Evolutionary conservation across 2,888 invertebrate species (phyloP).

Genomic region (Chironomus riparius): DNA sequence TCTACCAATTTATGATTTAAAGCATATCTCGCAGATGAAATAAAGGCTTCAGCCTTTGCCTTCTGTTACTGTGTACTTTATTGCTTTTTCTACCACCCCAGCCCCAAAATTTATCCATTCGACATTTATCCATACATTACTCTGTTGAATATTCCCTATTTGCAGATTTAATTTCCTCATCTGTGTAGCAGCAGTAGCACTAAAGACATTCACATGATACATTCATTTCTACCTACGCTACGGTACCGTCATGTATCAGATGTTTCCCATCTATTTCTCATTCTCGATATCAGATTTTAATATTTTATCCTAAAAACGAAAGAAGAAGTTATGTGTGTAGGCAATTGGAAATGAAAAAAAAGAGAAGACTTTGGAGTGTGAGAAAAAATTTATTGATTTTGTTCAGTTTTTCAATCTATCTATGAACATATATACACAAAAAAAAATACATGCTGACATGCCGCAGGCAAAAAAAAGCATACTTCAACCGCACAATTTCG

Average conservation of each 20-base stretch:
- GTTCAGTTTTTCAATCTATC: background rate
- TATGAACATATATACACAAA: background rate
- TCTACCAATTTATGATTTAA: slow-evolving; percentile 21
- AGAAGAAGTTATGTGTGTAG: background rate
- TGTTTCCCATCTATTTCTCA: slow-evolving; percentile 5
- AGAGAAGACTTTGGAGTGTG: too few relatives aligned
- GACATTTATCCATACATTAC: background rate
- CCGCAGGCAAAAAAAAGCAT: background rate
- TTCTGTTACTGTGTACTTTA: slow-evolving; percentile 8
- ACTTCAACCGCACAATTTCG: background rate
- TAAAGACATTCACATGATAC: slow-evolving; percentile 9
- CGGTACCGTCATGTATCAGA: background rate
- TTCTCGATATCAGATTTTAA: background rate
- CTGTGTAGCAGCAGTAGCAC: background rate
- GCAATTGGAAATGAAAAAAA: background rate
- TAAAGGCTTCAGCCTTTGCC: background rate
- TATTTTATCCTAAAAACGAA: background rate
- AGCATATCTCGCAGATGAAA: background rate
- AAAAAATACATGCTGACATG: background rate
- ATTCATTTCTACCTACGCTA: background rate
- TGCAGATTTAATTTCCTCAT: slow-evolving; percentile 22
- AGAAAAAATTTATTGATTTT: too few relatives aligned
- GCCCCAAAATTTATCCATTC: background rate
- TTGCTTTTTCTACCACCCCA: slow-evolving; percentile 5
- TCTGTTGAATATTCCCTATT: slow-evolving; percentile 14